Evolutionary conservation across 2,888 invertebrate species (phyloP), one percentile per base, ranked within the genome.

Genomic region (Bellardia pandia): DNA sequence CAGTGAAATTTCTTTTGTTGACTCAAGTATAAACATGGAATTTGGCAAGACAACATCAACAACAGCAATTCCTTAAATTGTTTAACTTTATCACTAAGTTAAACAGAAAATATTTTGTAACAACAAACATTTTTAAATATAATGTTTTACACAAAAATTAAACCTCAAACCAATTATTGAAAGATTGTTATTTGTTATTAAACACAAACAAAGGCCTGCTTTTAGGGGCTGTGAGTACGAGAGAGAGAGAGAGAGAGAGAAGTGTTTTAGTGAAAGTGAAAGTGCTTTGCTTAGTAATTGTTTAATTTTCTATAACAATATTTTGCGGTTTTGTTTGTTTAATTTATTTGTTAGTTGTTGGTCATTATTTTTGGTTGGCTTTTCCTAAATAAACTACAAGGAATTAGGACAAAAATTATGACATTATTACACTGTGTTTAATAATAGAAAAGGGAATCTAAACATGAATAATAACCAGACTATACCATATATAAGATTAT

Each of bases 21-120:
- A 78, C 53, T 87, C 58, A 82, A 71, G 78, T 51, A 78, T 82
- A 75, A 85, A 81, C 87, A 78, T 68, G 68, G 62, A 51, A 75
- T 62, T 74, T 66, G 82, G 56, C 42, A 78, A 78, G 81, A 72
- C 80, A 80, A 72, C 78, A 83, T 33, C 53, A 40, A 56, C 16
- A 53, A 72, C 81, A 84, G 68, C 74, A 85, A 79, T 85, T 85
- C 79, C 79, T 85, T 76, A 85, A 79, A 79, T 79, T 85, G 85
- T 85, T 85, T 69, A 69, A 80, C 74, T 79, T 85, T 74, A 85
- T 79, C 68, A 62, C 13, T 48, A 75, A 77, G 45, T 72, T 75
- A 75, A 86, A 82, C 53, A 77, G 68, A 75, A 75, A 80, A 80
- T 66, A 77, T 64, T 66, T 83, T 53, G 2, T 30, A 13, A 8